phyloP scores from a whole-genome alignment of 2,888 invertebrate genomes.

The Ophion ellenae region DNA sequence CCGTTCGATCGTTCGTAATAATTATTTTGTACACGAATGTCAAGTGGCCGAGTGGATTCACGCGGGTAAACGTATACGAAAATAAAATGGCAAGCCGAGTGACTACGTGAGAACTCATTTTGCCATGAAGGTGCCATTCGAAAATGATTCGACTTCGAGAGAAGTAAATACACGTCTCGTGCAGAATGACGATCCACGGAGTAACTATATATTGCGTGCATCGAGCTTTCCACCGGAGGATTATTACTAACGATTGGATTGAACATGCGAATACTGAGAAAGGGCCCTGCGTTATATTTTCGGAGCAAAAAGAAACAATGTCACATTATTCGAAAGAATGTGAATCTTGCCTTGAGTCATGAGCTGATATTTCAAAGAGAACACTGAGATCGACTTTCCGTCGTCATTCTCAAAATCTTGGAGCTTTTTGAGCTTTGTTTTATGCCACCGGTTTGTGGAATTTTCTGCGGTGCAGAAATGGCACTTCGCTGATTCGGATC shows the following conservation, averaged over 20 bases:
- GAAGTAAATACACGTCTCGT: too few relatives aligned
- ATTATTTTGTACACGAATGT: too few relatives aligned
- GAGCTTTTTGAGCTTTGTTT: conserved; percentile 1
- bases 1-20: too few relatives aligned
- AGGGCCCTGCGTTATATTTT: conserved; percentile 78
- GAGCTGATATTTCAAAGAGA: not conserved
- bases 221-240: conserved; percentile 16
- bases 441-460: conserved; percentile 33
- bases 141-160: too few relatives aligned
- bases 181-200: not conserved
- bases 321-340: not conserved
- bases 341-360: not conserved
- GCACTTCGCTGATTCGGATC: conserved; percentile 14
- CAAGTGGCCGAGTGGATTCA: too few relatives aligned
- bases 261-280: conserved; percentile 81
- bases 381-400: not conserved
- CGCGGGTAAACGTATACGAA: too few relatives aligned
- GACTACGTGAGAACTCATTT: too few relatives aligned
- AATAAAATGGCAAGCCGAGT: too few relatives aligned
- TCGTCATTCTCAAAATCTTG: conserved; percentile 1
- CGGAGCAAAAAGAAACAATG: not conserved
- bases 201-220: conserved; percentile 40
- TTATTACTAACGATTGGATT: conserved; percentile 59
- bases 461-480: conserved; percentile 14
- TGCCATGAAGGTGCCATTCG: too few relatives aligned